A percentile compares a stretch with the other conserved stretches of the same genome.
These are phyloP conservation scores for Pterobdella sp. DNA, from an alignment of 2,888 invertebrate genomes.

Conservation along the genomic window DNA sequence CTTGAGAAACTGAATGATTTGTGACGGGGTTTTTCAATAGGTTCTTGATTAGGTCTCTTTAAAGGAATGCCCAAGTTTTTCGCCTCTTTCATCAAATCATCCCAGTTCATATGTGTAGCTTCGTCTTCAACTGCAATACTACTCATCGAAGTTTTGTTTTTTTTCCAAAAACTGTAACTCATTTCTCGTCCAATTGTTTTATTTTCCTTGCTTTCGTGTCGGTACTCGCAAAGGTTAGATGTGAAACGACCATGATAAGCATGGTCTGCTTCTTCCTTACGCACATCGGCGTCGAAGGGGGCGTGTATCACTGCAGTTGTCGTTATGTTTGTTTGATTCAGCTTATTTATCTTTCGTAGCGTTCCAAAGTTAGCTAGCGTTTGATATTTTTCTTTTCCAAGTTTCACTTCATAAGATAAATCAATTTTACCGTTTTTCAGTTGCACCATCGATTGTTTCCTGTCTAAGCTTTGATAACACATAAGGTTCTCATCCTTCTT, in stretches of 20 bases:
- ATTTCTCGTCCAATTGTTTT: not conserved
- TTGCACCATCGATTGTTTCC: constrained; percentile 17
- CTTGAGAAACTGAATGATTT: not conserved
- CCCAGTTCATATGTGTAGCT: constrained; percentile 37
- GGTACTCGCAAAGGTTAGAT: constrained; percentile 23
- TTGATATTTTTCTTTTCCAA: constrained; percentile 22
- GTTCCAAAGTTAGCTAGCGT: constrained; percentile 23
- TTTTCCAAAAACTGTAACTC: constrained; percentile 9
- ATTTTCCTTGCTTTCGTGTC: not conserved
- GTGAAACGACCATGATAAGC: constrained; percentile 5
- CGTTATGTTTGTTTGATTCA: not conserved
- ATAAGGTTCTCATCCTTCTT: not conserved
- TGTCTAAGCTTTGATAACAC: constrained; percentile 23
- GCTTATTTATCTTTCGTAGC: not conserved
- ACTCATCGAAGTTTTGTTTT: not conserved
- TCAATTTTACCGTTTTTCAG: not conserved
- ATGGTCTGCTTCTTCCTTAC: not conserved
- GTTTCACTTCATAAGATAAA: not conserved
- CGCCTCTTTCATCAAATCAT: constrained; percentile 37
- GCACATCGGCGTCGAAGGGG: not conserved
- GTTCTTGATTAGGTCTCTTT: constrained; percentile 15
- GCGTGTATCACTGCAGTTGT: constrained; percentile 17
- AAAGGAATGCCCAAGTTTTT: constrained; percentile 35
- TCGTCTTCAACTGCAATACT: constrained; percentile 27
- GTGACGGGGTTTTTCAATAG: not conserved